These are phyloP conservation scores for Eristalis pertinax DNA, from an alignment of 2,888 invertebrate genomes.

Conservation along the genomic window DNA sequence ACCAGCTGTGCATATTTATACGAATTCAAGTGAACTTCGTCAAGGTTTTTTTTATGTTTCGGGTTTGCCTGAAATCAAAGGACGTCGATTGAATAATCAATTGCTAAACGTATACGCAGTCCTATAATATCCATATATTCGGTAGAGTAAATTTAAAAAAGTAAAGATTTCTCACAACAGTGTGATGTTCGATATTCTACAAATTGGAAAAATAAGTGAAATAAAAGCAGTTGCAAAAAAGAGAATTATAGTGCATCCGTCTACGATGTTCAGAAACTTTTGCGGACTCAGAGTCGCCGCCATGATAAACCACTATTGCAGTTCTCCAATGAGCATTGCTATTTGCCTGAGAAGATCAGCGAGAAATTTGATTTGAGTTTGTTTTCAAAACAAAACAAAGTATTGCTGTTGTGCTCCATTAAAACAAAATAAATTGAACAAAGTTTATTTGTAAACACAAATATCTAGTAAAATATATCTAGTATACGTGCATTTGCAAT, in stretches of 20 bases:
- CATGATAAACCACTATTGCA: conserved; percentile 76
- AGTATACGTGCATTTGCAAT: conserved; percentile 25
- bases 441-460: conserved; percentile 34
- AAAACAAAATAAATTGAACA: conserved; percentile 15
- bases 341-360: conserved; percentile 71
- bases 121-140: not conserved
- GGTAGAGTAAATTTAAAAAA: conserved; percentile 22
- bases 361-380: conserved; percentile 53
- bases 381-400: conserved; percentile 1
- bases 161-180: conserved; percentile 36
- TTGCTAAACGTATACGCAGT: conserved; percentile 6
- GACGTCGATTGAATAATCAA: conserved; percentile 42
- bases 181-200: conserved; percentile 66
- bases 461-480: conserved; percentile 1
- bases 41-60: conserved; percentile 5
- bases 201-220: conserved; percentile 70
- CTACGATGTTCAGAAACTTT: conserved; percentile 93
- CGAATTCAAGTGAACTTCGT: not conserved
- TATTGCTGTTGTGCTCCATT: conserved; percentile 24
- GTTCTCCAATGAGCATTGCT: conserved; percentile 71
- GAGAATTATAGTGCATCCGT: conserved; percentile 93
- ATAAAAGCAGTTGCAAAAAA: conserved; percentile 87
- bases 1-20: conserved; percentile 2
- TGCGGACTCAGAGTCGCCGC: conserved; percentile 76
- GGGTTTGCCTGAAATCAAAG: conserved; percentile 1